Evolutionary conservation across 2,113 vertebrate genomes (phyloP).

Genomic region (Tupaia chinensis): DNA sequence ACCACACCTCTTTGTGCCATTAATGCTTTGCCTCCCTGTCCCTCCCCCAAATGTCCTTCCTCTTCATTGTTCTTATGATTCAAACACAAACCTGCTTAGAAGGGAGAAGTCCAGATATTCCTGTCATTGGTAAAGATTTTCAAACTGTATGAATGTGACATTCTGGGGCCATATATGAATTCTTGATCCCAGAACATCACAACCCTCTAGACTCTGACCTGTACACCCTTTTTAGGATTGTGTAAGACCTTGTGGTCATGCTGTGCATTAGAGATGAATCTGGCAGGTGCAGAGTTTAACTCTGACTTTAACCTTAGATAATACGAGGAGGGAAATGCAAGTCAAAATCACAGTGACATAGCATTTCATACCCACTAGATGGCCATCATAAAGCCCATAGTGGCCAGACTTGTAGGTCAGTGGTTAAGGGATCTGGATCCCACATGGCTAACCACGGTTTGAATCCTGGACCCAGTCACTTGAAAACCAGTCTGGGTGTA

Average conservation of each 20-base stretch:
- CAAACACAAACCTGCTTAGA: background rate
- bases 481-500: too few species aligned
- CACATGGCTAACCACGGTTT: too few species aligned
- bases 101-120: background rate
- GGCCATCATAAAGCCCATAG: background rate
- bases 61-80: background rate
- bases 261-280: background rate
- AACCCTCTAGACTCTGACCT: background rate
- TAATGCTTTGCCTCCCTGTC: too few species aligned
- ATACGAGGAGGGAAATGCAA: background rate
- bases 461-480: too few species aligned
- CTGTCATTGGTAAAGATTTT: background rate
- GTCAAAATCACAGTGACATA: background rate
- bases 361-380: background rate
- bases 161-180: background rate
- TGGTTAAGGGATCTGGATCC: too few species aligned
- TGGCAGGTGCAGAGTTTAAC: background rate
- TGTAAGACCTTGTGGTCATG: background rate
- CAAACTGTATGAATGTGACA: too few species aligned
- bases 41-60: too few species aligned
- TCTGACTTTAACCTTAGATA: background rate
- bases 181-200: background rate
- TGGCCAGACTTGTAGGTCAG: too few species aligned
- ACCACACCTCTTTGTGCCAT: too few species aligned
- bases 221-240: fast-evolving